Percentiles rank a stretch among this genome's conserved stretches.
Evolutionary conservation across 2,888 invertebrate genomes (phyloP).

Genomic region (Cryptophagus acutangulus): DNA sequence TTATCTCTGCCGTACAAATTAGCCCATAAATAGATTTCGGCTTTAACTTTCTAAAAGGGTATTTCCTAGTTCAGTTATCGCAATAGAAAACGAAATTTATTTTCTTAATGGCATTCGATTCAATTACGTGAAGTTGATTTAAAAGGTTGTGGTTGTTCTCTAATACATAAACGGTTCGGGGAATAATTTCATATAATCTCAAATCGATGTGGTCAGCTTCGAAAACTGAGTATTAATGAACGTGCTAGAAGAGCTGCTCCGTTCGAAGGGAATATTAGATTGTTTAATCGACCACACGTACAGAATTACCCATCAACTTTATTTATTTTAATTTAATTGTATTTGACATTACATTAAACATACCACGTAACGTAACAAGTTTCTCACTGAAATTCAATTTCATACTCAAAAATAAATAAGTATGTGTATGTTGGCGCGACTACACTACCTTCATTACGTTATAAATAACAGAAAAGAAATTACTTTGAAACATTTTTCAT

Average conservation of each 20-base stretch:
- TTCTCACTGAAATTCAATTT: no score
- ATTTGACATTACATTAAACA: no score
- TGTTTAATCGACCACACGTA: not conserved
- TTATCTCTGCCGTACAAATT: no score
- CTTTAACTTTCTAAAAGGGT: no score
- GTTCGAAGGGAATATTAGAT: not conserved
- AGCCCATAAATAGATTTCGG: no score
- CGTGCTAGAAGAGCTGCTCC: not conserved
- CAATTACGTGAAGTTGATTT: no score
- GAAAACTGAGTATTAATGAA: not conserved
- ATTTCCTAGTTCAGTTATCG: no score
- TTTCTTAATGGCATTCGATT: no score
- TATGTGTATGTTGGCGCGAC: not conserved
- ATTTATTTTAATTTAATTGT: not conserved
- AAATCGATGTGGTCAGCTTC: not conserved
- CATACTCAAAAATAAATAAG: not conserved
- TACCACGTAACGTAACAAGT: no score
- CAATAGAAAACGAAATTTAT: no score
- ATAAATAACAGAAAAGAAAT: constrained; percentile 33
- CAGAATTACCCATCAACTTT: not conserved
- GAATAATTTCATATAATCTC: not conserved
- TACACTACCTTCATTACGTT: constrained; percentile 32
- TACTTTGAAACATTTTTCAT: constrained; percentile 32
- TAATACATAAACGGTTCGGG: not conserved
- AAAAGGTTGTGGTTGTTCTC: not conserved